Conservation (phyloP, 1,140 invertebrate genomes). For the Solen grandis region DNA sequence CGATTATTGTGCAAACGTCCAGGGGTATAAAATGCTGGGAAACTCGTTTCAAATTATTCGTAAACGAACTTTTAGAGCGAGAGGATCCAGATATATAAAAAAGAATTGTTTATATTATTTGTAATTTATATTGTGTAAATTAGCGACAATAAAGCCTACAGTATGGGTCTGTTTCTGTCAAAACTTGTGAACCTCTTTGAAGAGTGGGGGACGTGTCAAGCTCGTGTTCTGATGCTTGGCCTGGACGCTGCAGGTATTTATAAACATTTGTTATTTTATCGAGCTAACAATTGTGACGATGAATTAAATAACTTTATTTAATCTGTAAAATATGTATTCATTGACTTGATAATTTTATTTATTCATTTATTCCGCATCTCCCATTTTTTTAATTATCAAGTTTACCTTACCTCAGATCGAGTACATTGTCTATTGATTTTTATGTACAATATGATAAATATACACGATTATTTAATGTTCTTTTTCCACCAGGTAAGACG, state of each 20-base stretch:
- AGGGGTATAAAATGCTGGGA: too few species aligned
- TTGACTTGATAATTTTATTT: background rate
- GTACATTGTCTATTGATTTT: background rate
- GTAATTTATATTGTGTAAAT: too few species aligned
- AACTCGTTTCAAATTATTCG: too few species aligned
- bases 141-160: too few species aligned
- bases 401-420: background rate
- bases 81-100: too few species aligned
- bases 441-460: background rate
- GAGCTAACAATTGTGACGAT: constrained; percentile 89
- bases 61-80: too few species aligned
- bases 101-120: too few species aligned
- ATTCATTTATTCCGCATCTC: background rate
- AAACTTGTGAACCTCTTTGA: constrained; percentile 41
- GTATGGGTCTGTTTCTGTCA: constrained; percentile 43
- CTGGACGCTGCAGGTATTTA: constrained; percentile 78
- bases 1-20: too few species aligned
- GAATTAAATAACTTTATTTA: constrained; percentile 89
- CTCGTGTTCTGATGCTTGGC: constrained; percentile 77
- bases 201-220: constrained; percentile 55
- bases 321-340: background rate
- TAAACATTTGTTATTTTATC: constrained; percentile 8
- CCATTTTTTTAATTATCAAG: background rate
- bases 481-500: constrained; percentile 81
- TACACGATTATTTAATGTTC: background rate